phyloP scores from a whole-genome alignment of 2,888 invertebrate species.

The Vandiemenella viatica region DNA sequence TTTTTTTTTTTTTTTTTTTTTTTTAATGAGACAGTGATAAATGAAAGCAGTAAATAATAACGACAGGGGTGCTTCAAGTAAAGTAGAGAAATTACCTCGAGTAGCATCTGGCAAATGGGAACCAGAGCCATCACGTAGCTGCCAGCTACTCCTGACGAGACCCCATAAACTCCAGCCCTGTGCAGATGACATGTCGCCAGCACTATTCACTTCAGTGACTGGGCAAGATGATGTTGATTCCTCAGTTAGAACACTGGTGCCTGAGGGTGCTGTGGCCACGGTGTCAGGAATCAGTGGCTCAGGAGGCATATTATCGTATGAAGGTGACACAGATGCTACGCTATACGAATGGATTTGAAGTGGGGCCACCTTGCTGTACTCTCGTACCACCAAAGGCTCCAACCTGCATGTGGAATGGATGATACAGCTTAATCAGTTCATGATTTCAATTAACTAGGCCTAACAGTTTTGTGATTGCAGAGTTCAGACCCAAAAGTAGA shows the following conservation, averaged over 20 bases:
- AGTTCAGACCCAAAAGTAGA: too few species aligned
- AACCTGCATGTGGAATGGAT: conserved; percentile 33
- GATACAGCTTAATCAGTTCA: background rate
- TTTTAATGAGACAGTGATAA: too few species aligned
- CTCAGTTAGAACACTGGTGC: background rate
- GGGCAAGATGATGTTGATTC: too few species aligned
- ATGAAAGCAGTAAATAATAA: too few species aligned
- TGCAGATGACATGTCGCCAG: conserved; percentile 23
- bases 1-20: too few species aligned
- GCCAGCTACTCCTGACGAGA: conserved; percentile 29
- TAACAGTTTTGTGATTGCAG: too few species aligned
- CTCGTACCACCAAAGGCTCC: conserved; percentile 43
- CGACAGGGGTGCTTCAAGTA: too few species aligned
- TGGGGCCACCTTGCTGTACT: conserved; percentile 41
- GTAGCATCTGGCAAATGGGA: too few species aligned
- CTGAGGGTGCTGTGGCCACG: background rate
- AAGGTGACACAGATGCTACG: conserved; percentile 25
- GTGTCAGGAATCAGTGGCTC: conserved; percentile 23
- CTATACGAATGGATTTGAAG: conserved; percentile 40
- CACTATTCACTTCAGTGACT: too few species aligned
- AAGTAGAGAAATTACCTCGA: too few species aligned
- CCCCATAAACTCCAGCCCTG: conserved; percentile 34
- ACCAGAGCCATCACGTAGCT: conserved; percentile 28
- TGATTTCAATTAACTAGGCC: too few species aligned
- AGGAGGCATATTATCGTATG: conserved; percentile 28